These are phyloP conservation scores for Pterostichus niger DNA, from an alignment of 2,888 invertebrate genomes.

Conservation along the genomic window DNA sequence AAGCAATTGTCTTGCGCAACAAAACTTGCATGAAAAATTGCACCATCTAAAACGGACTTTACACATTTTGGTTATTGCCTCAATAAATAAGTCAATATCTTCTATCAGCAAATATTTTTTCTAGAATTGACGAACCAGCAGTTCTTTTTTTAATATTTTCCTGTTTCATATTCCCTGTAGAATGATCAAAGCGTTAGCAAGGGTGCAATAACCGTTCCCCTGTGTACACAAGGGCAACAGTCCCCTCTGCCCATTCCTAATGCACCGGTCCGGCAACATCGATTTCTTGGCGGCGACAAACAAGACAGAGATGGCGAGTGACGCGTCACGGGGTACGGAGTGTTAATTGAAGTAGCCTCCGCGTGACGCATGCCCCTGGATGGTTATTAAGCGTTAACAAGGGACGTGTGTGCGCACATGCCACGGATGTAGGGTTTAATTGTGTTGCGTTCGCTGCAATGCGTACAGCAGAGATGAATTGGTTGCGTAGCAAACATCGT, in stretches of 20 bases:
- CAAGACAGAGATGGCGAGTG: neutral
- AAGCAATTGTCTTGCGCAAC: too few relatives aligned
- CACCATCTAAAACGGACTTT: too few relatives aligned
- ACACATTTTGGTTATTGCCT: too few relatives aligned
- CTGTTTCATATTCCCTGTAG: neutral
- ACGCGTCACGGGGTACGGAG: constrained; percentile 6
- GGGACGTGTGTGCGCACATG: constrained; percentile 23
- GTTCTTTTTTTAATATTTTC: neutral
- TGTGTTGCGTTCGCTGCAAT: constrained; percentile 2
- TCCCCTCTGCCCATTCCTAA: neutral
- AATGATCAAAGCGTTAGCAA: constrained; percentile 8
- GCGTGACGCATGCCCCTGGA: constrained; percentile 13
- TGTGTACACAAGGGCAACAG: neutral
- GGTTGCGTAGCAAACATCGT: too few relatives aligned
- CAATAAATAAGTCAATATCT: too few relatives aligned
- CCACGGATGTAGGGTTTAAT: neutral
- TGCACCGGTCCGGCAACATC: constrained; percentile 13
- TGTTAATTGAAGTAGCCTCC: constrained; percentile 35
- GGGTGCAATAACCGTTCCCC: neutral
- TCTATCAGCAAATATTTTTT: too few relatives aligned
- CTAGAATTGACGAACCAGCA: too few relatives aligned
- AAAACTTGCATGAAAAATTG: too few relatives aligned
- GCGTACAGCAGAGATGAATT: too few relatives aligned
- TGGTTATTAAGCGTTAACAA: constrained; percentile 42
- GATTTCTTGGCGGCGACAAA: neutral